phyloP scores from a whole-genome alignment of 2,888 invertebrate genomes.

The Mantis religiosa region DNA sequence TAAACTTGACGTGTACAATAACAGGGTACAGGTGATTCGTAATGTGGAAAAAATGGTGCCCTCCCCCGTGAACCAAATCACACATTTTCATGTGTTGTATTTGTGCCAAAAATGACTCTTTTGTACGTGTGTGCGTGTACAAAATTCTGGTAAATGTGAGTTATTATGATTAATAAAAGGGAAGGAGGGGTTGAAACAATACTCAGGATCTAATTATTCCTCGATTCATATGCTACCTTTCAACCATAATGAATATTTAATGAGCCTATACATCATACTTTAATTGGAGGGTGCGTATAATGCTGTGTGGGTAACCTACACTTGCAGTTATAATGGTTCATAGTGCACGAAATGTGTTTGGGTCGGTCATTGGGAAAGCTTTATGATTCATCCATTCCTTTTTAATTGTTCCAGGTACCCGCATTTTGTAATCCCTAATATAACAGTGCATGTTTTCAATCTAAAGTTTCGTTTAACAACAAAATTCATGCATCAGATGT shows the following conservation, averaged over 20 bases:
- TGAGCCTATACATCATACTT: not conserved
- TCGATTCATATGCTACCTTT: not conserved
- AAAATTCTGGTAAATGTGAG: not conserved
- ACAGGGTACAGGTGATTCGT: not conserved
- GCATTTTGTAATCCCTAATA: not conserved
- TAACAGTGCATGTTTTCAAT: not conserved
- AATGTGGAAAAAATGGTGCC: not conserved
- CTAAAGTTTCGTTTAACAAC: not conserved
- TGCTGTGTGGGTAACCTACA: not conserved
- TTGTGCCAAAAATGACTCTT: not conserved
- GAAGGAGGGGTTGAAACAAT: not conserved
- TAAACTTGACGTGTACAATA: not conserved
- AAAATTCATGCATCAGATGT: not conserved
- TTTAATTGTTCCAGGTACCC: not conserved
- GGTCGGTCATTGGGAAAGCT: not conserved
- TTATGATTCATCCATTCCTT: not conserved
- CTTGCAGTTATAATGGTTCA: not conserved
- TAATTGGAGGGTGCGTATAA: not conserved
- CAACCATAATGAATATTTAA: slow-evolving; percentile 1
- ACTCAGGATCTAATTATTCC: not conserved
- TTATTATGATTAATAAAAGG: not conserved
- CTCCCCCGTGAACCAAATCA: not conserved
- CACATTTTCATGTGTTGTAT: not conserved
- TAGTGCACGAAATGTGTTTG: not conserved
- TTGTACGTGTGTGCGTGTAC: not conserved